Evolutionary conservation across 2,113 vertebrate genomes (phyloP).

Genomic region (Nettapus auritus): DNA sequence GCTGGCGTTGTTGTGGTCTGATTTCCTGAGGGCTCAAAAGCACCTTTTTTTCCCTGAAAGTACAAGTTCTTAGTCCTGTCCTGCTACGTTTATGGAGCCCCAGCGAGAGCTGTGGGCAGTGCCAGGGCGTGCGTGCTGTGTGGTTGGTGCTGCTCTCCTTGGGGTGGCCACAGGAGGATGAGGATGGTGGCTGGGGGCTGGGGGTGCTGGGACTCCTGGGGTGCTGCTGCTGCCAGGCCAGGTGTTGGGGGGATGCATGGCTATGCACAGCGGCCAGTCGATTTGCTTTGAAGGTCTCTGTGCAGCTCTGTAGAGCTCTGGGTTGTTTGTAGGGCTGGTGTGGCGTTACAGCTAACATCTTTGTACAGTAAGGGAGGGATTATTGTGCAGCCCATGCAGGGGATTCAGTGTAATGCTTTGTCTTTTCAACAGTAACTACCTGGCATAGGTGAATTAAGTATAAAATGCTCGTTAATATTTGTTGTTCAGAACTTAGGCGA

Average conservation of each 20-base stretch:
- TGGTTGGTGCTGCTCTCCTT: accelerated
- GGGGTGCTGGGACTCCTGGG: too few species aligned
- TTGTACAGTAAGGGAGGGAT: accelerated
- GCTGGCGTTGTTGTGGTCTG: neutral
- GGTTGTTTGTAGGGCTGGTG: neutral
- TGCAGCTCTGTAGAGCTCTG: too few species aligned
- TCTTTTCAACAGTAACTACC: neutral
- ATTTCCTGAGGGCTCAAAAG: neutral
- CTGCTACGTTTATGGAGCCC: neutral
- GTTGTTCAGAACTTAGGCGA: too few species aligned
- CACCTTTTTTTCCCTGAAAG: neutral
- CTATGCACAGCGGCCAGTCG: neutral
- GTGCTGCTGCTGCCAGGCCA: neutral
- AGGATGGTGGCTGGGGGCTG: neutral
- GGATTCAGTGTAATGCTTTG: neutral
- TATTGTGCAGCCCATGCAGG: neutral
- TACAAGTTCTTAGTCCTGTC: neutral
- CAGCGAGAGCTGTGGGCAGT: neutral
- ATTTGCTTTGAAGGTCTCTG: neutral
- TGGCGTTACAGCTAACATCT: accelerated
- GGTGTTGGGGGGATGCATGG: neutral
- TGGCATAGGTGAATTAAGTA: neutral
- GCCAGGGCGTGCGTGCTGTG: accelerated
- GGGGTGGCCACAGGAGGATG: accelerated
- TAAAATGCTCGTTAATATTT: neutral